phyloP scores from a whole-genome alignment of 2,888 invertebrate genomes.

The Fabriciana adippe region DNA sequence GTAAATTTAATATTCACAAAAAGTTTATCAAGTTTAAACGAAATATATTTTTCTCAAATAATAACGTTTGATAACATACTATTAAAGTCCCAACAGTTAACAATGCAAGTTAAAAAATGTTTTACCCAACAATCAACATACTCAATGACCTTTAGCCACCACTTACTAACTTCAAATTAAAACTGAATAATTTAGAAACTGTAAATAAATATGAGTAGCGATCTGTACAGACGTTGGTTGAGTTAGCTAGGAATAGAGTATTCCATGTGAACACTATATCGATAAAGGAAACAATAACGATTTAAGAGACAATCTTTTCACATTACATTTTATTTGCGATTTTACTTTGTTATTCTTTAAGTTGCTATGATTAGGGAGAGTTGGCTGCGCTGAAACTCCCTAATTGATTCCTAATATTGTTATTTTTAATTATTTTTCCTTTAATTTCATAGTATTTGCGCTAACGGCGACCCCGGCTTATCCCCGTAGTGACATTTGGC shows the following conservation, averaged over 20 bases:
- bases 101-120: no score
- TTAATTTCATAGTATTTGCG: slow-evolving; percentile 50
- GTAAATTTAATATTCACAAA: no score
- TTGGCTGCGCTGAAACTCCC: slow-evolving; percentile 36
- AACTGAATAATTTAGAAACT: slow-evolving; percentile 11
- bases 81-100: no score
- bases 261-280: slow-evolving; percentile 12
- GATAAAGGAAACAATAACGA: slow-evolving; percentile 22
- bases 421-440: slow-evolving; percentile 37
- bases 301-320: slow-evolving; percentile 47
- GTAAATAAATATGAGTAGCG: slow-evolving; percentile 11
- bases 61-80: no score
- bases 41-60: no score
- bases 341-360: slow-evolving; percentile 58
- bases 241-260: slow-evolving; percentile 15
- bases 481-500: slow-evolving; percentile 65
- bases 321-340: slow-evolving; percentile 68
- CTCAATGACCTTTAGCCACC: no score
- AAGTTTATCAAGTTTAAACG: no score
- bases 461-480: slow-evolving; percentile 64
- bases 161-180: background rate
- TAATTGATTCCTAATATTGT: slow-evolving; percentile 36
- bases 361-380: slow-evolving; percentile 56
- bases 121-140: no score
- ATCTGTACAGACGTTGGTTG: slow-evolving; percentile 10